Percentiles rank a stretch among this genome's conserved stretches.
phyloP scores from a whole-genome alignment of 2,113 vertebrate species.

The Symphodus melops region DNA sequence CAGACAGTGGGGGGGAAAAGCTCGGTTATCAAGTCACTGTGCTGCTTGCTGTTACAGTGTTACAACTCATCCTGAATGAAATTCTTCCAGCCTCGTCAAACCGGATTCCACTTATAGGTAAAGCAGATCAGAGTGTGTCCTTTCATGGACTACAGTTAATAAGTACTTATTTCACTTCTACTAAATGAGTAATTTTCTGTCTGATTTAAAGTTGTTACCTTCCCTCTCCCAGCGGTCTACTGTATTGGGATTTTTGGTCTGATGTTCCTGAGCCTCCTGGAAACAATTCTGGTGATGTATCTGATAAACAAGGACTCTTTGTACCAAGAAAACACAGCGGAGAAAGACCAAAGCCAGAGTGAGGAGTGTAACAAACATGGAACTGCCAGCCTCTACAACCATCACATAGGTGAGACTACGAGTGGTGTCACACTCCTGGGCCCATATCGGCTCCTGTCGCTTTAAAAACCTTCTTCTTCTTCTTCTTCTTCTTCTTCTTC shows the following conservation, averaged over 20 bases:
- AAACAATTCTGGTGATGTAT: constrained; percentile 79
- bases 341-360: background rate
- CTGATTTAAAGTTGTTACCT: background rate
- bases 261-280: constrained; percentile 84
- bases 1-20: constrained; percentile 76
- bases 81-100: constrained; percentile 76
- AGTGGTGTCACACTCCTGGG: background rate
- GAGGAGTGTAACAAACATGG: constrained; percentile 10
- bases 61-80: constrained; percentile 81
- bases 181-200: background rate
- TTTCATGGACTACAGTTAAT: background rate
- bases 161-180: background rate
- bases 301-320: constrained; percentile 65
- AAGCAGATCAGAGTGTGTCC: background rate
- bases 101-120: constrained; percentile 78
- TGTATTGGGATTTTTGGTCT: constrained; percentile 81
- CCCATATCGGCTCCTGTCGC: too few relatives aligned
- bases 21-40: constrained; percentile 78
- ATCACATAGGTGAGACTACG: constrained; percentile 24
- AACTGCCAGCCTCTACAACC: background rate
- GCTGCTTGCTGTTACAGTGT: constrained; percentile 78
- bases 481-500: too few relatives aligned
- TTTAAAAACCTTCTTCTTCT: too few relatives aligned
- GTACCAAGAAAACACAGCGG: background rate
- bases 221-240: constrained; percentile 51